Evolutionary conservation across 2,113 vertebrate genomes (phyloP), one percentile per base, ranked within the genome.

Genomic region (Halcyon senegalensis): DNA sequence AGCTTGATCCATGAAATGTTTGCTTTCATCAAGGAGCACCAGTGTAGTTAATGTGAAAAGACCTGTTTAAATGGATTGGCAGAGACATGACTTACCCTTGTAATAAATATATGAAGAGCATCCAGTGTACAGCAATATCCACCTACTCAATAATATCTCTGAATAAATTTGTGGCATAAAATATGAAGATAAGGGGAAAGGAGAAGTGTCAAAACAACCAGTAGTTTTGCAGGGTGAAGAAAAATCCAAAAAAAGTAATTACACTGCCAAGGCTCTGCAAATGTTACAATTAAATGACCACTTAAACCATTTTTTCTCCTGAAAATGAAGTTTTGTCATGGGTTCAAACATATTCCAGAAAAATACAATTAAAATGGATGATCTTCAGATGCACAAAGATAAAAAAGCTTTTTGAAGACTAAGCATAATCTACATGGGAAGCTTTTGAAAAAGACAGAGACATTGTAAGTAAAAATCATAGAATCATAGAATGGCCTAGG

Each of bases 11-110:
- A 16, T 51, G 37, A 83, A 86, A 84, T 2, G 3, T 18, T 73
- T 97, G 16, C 41, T 82, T 79, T 91, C 56, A 46, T 74, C 72
- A 74, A 53, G 89, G 4, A 85, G 30, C 30, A 19, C n/a, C n/a
- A 62, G 43, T 25, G 16, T 92, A 76, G 85, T 88, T 96, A 87
- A 90, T 66, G 63, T 97, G 78, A 96, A 96, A 89, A 84, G 90
- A 93, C 94, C 20, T 44, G 44, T 80, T 93, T 76, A 90, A 64
- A 82, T 0, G 21, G 25, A 86, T 90, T 91, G 96, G 30, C 35
- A 91, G 84, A 79, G 33, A 68, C 25, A 21, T 85, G 30, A 4
- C 20, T 79, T 81, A 20, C 27, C n/a, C 39, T 74, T 70, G 43
- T 48, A 94, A 87, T 16, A 85, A 73, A 88, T 13, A 44, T 2